Evolutionary conservation across 2,797 vertebrate species (phyloP), one percentile per base, ranked within the genome.

Genomic region (Enteromius anoplus): DNA sequence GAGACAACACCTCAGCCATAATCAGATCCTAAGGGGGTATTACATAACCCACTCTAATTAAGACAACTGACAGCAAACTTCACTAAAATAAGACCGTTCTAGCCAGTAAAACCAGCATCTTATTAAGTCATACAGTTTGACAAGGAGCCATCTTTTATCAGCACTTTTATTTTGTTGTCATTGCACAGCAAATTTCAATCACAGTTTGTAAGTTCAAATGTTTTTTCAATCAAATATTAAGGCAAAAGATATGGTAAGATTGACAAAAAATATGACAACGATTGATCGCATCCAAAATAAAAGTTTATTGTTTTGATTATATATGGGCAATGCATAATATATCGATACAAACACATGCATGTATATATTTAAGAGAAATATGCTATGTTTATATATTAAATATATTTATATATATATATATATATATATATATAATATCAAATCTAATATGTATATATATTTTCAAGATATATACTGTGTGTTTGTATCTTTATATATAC

Each of bases 1-100:
- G 86, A 87, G 79, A 86, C 72, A 83, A 82, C 85, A 69, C 42
- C 66, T 78, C 40, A 55, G 15, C 19, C 15, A 26, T 19, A 19
- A 71, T 73, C 77, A 84, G 6, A 45, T 49, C 32, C 32, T 2
- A 78, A 32, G 47, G 23, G 47, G 45, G 32, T 51, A 78, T 81
- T 78, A 85, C 65, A 80, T 73, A 80, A 76, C 29, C 34, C 49
- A 77, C 29, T 34, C 15, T 32, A 75, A 68, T 82, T 60, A 80
- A 49, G 40, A 45, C 10, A 5, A 45, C 21, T 23, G 29, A 60
- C 60, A 17, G 37, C 14, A 45, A 82, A n/a, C 40, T 68, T 3
- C 5, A 12, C 12, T 21, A n/a, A 60, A 58, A 45, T 69, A 76
- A 19, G 23, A 32, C 19, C 3, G 17, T 12, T 37, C 14, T 3